Conservation (phyloP, 2,888 invertebrate species). For the Conistra vaccinii region DNA sequence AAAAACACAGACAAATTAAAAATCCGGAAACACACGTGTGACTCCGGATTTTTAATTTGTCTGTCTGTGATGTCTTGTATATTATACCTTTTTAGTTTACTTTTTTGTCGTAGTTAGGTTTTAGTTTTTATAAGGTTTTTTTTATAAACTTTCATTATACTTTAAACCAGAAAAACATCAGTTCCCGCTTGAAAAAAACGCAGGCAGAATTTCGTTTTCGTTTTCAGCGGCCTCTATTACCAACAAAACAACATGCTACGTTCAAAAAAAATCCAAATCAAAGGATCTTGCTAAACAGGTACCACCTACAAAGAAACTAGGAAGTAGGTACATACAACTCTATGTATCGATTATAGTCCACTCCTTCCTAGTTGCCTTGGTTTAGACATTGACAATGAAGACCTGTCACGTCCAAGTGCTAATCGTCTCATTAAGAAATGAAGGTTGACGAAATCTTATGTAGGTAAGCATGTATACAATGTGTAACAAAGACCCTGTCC, state of each 20-base stretch:
- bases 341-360: background rate
- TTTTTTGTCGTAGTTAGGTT: too few species aligned
- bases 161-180: too few species aligned
- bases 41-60: too few species aligned
- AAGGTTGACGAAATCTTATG: conserved; percentile 43
- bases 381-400: conserved; percentile 20
- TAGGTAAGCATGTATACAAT: conserved; percentile 11
- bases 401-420: conserved; percentile 48
- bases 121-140: too few species aligned
- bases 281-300: conserved; percentile 3
- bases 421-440: conserved; percentile 47
- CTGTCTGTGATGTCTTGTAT: too few species aligned
- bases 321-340: conserved; percentile 9
- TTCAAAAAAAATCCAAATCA: conserved; percentile 12
- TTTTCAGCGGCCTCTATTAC: too few species aligned
- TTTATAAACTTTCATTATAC: too few species aligned
- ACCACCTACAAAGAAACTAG: conserved; percentile 5
- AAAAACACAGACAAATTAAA: too few species aligned
- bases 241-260: background rate
- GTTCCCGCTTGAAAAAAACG: too few species aligned
- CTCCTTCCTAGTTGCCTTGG: conserved; percentile 56
- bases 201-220: background rate
- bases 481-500: too few species aligned
- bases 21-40: too few species aligned
- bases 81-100: too few species aligned